These are phyloP conservation scores for Drosophila birchii DNA, from an alignment of 2,888 invertebrate species.

Conservation along the genomic window DNA sequence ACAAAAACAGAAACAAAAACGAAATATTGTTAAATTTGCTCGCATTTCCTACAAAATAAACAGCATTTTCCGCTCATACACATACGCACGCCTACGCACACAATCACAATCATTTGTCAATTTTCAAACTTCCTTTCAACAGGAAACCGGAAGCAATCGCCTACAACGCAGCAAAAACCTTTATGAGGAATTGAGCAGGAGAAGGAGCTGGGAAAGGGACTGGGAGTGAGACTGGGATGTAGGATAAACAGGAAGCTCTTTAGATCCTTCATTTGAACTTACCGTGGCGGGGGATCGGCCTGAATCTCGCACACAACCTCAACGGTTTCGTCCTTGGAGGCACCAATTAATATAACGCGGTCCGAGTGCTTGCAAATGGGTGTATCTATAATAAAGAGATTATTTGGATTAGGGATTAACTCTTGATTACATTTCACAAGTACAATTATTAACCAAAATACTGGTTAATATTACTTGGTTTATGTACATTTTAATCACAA, in stretches of 20 bases:
- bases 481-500: neutral
- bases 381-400: slow-evolving; percentile 87
- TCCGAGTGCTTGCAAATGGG: slow-evolving; percentile 91
- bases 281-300: slow-evolving; percentile 93
- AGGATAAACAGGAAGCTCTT: slow-evolving; percentile 5
- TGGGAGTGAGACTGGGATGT: neutral
- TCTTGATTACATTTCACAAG: too few relatives aligned
- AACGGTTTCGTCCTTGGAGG: slow-evolving; percentile 93
- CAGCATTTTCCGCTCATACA: slow-evolving; percentile 60
- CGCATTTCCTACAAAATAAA: slow-evolving; percentile 73
- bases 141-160: slow-evolving; percentile 80
- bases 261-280: slow-evolving; percentile 49
- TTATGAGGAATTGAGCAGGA: neutral
- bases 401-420: neutral
- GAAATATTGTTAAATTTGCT: slow-evolving; percentile 72
- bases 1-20: slow-evolving; percentile 39
- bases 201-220: neutral
- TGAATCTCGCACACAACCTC: slow-evolving; percentile 95
- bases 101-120: slow-evolving; percentile 76
- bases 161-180: slow-evolving; percentile 59
- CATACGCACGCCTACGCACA: slow-evolving; percentile 35
- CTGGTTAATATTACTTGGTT: neutral
- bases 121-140: slow-evolving; percentile 75
- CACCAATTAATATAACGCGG: slow-evolving; percentile 93
- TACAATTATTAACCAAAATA: neutral